Evolutionary conservation across 2,888 invertebrate species (phyloP).

Genomic region (Meandrusa payeni): DNA sequence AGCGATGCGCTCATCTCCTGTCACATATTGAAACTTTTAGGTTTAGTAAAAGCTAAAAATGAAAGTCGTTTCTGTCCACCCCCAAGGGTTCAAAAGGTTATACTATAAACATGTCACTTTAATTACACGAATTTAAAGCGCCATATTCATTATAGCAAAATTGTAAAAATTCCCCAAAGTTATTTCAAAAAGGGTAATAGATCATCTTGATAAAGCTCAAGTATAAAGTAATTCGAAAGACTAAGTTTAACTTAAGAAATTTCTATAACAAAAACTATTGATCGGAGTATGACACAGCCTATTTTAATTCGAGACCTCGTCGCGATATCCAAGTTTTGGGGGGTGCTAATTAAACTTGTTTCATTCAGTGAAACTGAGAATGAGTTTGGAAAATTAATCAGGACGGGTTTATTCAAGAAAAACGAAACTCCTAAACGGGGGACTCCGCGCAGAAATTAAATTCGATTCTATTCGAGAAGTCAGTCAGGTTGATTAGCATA

Average conservation of each 20-base stretch:
- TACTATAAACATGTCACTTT: no score
- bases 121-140: no score
- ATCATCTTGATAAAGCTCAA: slow-evolving; percentile 1
- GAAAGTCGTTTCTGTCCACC: no score
- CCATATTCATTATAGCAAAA: no score
- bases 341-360: slow-evolving; percentile 70
- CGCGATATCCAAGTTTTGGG: slow-evolving; percentile 53
- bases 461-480: slow-evolving; percentile 64
- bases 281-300: slow-evolving; percentile 30
- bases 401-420: slow-evolving; percentile 44
- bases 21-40: no score
- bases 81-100: no score
- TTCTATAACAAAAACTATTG: slow-evolving; percentile 15
- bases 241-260: slow-evolving; percentile 15
- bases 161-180: no score
- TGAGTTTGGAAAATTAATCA: slow-evolving; percentile 71
- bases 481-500: slow-evolving; percentile 60
- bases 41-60: no score
- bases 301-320: slow-evolving; percentile 45
- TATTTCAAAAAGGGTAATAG: not conserved
- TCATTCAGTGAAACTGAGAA: slow-evolving; percentile 68
- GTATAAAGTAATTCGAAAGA: slow-evolving; percentile 9
- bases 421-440: slow-evolving; percentile 62
- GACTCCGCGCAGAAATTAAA: slow-evolving; percentile 61
- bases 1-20: no score